These are phyloP conservation scores for Onychomys leucogaster DNA, from an alignment of 2,797 vertebrate species.

Conservation along the genomic window DNA sequence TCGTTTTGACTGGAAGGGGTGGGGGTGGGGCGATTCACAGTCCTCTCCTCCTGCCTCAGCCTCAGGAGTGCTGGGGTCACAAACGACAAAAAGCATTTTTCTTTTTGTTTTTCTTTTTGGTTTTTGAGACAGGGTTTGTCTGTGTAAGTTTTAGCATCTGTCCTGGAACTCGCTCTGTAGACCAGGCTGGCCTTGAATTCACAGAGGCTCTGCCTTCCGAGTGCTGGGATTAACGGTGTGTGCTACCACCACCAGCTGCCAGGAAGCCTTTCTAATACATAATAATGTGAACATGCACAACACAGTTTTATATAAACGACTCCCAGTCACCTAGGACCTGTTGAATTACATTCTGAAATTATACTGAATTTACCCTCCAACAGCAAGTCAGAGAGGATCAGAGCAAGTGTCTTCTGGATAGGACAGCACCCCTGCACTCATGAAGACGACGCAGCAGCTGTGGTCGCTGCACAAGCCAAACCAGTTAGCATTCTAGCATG, in stretches of 20 bases:
- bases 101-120: background rate
- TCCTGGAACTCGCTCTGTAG: too few relatives aligned
- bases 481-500: background rate
- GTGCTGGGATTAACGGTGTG: background rate
- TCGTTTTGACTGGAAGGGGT: constrained; percentile 11
- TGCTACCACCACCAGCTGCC: too few relatives aligned
- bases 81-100: background rate
- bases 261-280: background rate
- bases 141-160: too few relatives aligned
- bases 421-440: background rate
- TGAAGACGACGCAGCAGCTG: background rate
- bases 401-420: background rate
- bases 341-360: background rate
- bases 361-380: background rate
- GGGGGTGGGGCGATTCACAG: accelerated
- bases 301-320: background rate
- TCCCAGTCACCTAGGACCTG: background rate
- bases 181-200: too few relatives aligned
- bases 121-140: too few relatives aligned
- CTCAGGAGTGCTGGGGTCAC: background rate
- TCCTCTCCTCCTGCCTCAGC: background rate
- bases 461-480: too few relatives aligned
- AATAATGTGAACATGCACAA: background rate
- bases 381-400: background rate
- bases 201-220: too few relatives aligned